Evolutionary conservation across 2,113 vertebrate genomes (phyloP).

Genomic region (mouse (Mus musculus)): GRCm39 chr1:72762001-72762500

Average conservation of each 20-base stretch:
- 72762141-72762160: not conserved
- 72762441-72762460: constrained; percentile 32
- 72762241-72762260: not conserved
- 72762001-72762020: not conserved
- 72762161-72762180: not conserved
- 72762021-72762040: accelerated
- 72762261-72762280: not conserved
- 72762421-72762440: not conserved
- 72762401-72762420: not conserved
- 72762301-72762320: not conserved
- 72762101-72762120: not conserved
- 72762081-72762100: not conserved
- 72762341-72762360: not conserved
- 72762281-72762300: not conserved
- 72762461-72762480: not conserved
- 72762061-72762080: not conserved
- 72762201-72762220: not conserved
- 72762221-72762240: not conserved
- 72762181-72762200: not conserved
- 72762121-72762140: not conserved
- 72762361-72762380: not conserved
- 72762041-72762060: not conserved
- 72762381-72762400: not conserved
- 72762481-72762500: not conserved
- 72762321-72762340: not conserved